Conservation (phyloP, 2,888 invertebrate species). For the Leucoptera coffeella region DNA sequence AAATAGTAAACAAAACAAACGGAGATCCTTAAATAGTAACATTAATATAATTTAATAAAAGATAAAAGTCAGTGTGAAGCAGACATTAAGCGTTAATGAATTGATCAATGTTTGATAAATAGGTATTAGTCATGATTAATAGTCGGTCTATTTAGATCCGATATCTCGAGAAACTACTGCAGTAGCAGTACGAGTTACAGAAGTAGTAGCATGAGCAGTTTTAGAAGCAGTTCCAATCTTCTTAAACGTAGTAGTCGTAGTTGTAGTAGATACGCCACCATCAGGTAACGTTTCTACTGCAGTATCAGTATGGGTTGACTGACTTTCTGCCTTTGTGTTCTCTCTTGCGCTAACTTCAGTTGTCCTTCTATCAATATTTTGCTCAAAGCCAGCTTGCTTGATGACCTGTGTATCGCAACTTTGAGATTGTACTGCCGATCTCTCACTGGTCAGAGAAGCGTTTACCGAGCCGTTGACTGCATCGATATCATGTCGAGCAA, state of each 20-base stretch:
- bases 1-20: no score
- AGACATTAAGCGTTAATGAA: no score
- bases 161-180: conserved; percentile 34
- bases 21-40: no score
- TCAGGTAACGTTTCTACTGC: conserved; percentile 32
- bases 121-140: no score
- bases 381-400: conserved; percentile 23
- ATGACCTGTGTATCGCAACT: conserved; percentile 21
- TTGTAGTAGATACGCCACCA: conserved; percentile 32
- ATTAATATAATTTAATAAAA: no score
- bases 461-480: conserved; percentile 31
- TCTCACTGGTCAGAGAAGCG: conserved; percentile 20
- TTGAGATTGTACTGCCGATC: conserved; percentile 18
- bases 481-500: conserved; percentile 24
- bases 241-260: conserved; percentile 32
- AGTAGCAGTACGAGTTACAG: conserved; percentile 27
- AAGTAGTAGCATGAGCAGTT: conserved; percentile 25
- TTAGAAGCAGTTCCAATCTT: conserved; percentile 32
- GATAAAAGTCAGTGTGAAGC: no score
- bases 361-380: conserved; percentile 22
- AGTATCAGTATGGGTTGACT: conserved; percentile 28
- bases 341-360: conserved; percentile 27
- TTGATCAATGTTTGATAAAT: no score
- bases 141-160: conserved; percentile 32
- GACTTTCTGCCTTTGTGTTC: conserved; percentile 20